Conservation (phyloP, 2,888 invertebrate genomes). For the Phytoseiulus persimilis region DNA sequence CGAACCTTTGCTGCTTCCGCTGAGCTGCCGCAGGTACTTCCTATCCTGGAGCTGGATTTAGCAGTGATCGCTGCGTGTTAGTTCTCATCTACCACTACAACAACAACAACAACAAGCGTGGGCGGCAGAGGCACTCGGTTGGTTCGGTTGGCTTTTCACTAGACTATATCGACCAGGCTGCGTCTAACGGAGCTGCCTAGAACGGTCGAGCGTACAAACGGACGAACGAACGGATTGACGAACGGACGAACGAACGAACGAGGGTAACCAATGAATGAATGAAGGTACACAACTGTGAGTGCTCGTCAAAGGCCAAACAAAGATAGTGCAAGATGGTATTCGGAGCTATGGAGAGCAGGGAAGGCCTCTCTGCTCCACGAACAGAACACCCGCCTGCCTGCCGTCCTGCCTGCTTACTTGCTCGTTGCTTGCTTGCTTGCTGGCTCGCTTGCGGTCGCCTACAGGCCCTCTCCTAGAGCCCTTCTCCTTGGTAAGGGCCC, state of each 20-base stretch:
- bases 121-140: background rate
- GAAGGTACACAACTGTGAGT: background rate
- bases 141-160: background rate
- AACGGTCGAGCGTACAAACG: background rate
- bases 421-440: background rate
- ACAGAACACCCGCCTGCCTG: background rate
- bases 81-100: background rate
- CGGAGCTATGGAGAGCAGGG: slow-evolving; percentile 5
- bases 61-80: background rate
- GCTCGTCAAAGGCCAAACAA: slow-evolving; percentile 5
- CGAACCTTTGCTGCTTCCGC: background rate
- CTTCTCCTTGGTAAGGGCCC: background rate
- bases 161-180: background rate
- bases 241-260: background rate
- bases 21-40: background rate
- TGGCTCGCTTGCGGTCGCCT: background rate
- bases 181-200: background rate
- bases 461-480: background rate
- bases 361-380: background rate
- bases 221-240: background rate
- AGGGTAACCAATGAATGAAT: background rate
- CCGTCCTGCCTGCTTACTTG: background rate
- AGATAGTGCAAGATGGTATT: slow-evolving; percentile 5
- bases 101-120: background rate
- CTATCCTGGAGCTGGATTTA: background rate